Base-by-base conservation (phyloP, 2,797 vertebrate species). In the Eremophila alpestris region DNA sequence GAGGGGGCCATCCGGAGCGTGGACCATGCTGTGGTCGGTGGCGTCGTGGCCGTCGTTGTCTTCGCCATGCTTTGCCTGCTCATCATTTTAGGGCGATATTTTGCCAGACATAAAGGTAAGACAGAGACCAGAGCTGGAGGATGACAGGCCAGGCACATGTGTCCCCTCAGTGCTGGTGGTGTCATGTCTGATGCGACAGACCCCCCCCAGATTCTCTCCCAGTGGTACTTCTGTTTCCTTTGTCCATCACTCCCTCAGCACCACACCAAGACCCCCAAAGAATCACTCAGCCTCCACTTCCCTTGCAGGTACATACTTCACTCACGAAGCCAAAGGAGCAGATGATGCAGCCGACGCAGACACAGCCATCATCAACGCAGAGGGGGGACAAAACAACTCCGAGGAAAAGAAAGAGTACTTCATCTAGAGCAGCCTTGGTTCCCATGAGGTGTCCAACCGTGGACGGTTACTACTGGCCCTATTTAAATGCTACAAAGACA, bases 361-460 rank as follows among this genome's bases (percentile, higher is more conserved):
- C 98, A 99, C 99, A 77, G 99, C 99, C 95, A 99, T 99, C 98
- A 99, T 99, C 98, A 99, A 99, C 14, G 99, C 99, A n/a, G 99
- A 99, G 97, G 99, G 99, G 27, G 99, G 99, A 96, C 99, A 99
- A 97, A 99, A 98, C 99, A 99, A 99, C 98, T 99, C 99, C 0
- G 99, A 99, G 60, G 99, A 99, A 97, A 99, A 99, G 98, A 99
- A 99, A 97, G 99, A 99, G 98, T 99, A 99, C 98, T 99, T 99
- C 98, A 99, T 99, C 98, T 99, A 98, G 99, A 98, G 95, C 97
- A 97, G 98, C 98, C 97, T 98, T 98, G 98, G 98, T 98, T 97
- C 84, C 97, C 48, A 79, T 95, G 98, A 98, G 98, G 97, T 97
- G 98, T 98, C 98, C 97, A 96, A 95, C 95, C 41, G 96, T 92